Percentiles rank a stretch among this genome's conserved stretches.
phyloP scores from a whole-genome alignment of 2,888 invertebrate genomes.

The Eumerus sabulonum region DNA sequence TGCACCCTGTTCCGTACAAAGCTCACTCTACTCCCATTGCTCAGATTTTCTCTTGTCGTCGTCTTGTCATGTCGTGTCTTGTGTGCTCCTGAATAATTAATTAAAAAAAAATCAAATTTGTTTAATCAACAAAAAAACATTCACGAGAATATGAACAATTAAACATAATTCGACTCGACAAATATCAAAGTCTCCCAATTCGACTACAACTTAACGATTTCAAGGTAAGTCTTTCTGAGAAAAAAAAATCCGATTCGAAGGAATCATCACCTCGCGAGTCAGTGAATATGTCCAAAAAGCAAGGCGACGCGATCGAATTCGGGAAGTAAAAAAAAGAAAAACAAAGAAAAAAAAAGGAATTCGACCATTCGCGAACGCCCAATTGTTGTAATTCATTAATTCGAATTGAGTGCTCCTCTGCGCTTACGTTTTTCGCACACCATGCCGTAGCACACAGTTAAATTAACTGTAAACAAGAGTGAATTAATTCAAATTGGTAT shows the following conservation, averaged over 20 bases:
- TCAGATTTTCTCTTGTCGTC: slow-evolving; percentile 67
- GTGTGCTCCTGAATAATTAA: slow-evolving; percentile 55
- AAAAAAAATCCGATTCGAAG: slow-evolving; percentile 29
- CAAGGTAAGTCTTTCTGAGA: slow-evolving; percentile 55
- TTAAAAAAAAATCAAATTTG: slow-evolving; percentile 26
- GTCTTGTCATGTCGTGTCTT: slow-evolving; percentile 62
- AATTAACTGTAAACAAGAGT: slow-evolving; percentile 59
- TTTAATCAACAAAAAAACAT: slow-evolving; percentile 27
- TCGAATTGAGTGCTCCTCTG: slow-evolving; percentile 50
- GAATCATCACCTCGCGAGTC: slow-evolving; percentile 13
- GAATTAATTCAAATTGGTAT: slow-evolving; percentile 41
- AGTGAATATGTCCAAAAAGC: neutral
- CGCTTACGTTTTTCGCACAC: slow-evolving; percentile 35
- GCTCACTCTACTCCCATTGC: slow-evolving; percentile 42
- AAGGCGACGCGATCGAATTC: neutral
- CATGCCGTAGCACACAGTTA: slow-evolving; percentile 41
- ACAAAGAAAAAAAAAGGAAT: slow-evolving; percentile 50
- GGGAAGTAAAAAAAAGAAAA: slow-evolving; percentile 7
- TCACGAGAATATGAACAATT: slow-evolving; percentile 35
- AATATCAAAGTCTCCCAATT: slow-evolving; percentile 14
- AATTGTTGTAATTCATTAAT: slow-evolving; percentile 16
- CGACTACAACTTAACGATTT: slow-evolving; percentile 19
- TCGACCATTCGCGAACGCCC: slow-evolving; percentile 43
- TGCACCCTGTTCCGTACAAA: slow-evolving; percentile 44
- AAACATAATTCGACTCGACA: slow-evolving; percentile 22